Conservation (phyloP, 2,113 vertebrate genomes). For the Hemiscyllium ocellatum region DNA sequence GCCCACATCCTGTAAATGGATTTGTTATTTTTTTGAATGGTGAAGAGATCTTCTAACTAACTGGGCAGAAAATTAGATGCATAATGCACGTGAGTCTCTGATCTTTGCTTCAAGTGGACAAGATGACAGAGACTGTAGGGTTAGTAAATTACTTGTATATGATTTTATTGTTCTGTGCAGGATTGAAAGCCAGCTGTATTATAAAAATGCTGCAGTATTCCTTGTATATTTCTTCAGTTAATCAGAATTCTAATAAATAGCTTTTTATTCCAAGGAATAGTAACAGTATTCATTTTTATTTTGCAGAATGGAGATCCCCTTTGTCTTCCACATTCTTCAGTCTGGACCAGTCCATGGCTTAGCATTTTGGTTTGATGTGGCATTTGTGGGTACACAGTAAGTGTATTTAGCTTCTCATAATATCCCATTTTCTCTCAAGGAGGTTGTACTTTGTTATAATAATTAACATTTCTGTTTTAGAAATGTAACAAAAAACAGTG, state of each 20-base stretch:
- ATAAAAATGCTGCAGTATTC: background rate
- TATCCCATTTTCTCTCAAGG: background rate
- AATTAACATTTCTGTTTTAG: background rate
- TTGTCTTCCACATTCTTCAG: slow-evolving; percentile 63
- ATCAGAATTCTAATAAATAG: background rate
- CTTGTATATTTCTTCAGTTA: background rate
- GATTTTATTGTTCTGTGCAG: background rate
- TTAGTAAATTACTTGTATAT: background rate
- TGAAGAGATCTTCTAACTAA: background rate
- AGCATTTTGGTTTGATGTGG: slow-evolving; percentile 71
- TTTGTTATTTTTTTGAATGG: background rate
- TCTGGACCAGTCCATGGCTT: slow-evolving; percentile 69
- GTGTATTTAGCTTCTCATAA: slow-evolving; percentile 38
- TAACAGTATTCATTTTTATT: slow-evolving; percentile 40
- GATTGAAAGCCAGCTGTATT: background rate
- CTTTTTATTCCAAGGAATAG: background rate
- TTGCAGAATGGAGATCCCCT: slow-evolving; percentile 68
- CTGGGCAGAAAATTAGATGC: background rate
- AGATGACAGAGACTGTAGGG: background rate
- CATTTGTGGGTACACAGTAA: slow-evolving; percentile 66
- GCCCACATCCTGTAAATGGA: too few relatives aligned
- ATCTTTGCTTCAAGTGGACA: background rate
- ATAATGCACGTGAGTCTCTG: background rate
- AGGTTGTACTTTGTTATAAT: background rate
- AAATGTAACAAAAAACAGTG: background rate